Evolutionary conservation across 2,797 vertebrate species (phyloP).

Genomic region (Enteromius trimaculatus): DNA sequence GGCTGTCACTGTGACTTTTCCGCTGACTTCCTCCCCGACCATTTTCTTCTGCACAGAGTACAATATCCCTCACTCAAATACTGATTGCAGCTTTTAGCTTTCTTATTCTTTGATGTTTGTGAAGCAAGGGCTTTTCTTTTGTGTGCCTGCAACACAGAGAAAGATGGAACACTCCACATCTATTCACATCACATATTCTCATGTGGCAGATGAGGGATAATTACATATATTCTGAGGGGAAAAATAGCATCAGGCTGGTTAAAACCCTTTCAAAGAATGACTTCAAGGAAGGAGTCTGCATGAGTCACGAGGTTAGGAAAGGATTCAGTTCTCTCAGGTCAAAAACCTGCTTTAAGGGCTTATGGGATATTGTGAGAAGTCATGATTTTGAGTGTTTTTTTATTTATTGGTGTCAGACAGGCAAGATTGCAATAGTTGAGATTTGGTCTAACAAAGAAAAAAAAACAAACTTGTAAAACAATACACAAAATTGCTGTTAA

Average conservation of each 20-base stretch:
- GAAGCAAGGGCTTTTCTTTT: constrained; percentile 48
- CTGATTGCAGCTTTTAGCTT: constrained; percentile 55
- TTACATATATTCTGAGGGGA: constrained; percentile 44
- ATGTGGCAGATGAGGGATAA: constrained; percentile 46
- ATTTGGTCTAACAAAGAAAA: background rate
- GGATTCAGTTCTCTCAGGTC: constrained; percentile 11
- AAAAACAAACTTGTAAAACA: background rate
- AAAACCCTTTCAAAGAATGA: constrained; percentile 36
- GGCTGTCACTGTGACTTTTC: constrained; percentile 43
- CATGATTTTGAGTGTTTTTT: background rate
- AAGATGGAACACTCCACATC: constrained; percentile 29
- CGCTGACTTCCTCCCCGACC: constrained; percentile 1
- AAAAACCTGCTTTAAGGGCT: constrained; percentile 1
- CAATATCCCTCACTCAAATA: constrained; percentile 50
- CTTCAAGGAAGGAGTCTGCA: background rate
- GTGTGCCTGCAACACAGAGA: constrained; percentile 37
- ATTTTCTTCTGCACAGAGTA: constrained; percentile 41
- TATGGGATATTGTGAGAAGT: background rate
- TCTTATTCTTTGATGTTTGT: constrained; percentile 58
- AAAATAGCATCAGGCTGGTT: constrained; percentile 40
- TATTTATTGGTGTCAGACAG: background rate
- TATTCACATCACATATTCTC: constrained; percentile 44
- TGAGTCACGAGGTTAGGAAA: background rate
- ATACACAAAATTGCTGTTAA: background rate
- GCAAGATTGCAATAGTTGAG: background rate